These are phyloP conservation scores for Lynx canadensis DNA, from an alignment of 2,113 vertebrate species.

Conservation along the genomic window DNA sequence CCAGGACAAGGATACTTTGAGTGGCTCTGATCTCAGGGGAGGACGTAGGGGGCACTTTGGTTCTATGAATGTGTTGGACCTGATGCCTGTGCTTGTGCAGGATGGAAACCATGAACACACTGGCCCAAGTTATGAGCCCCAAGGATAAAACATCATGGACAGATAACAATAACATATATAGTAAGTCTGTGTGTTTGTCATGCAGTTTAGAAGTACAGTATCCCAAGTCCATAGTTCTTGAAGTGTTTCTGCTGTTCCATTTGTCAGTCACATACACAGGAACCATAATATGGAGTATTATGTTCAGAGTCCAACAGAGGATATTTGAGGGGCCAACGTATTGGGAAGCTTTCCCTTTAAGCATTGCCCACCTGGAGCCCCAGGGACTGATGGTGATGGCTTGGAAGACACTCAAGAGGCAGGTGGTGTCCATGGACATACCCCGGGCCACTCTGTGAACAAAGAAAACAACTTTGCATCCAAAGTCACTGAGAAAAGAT, in stretches of 20 bases:
- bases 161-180: accelerated
- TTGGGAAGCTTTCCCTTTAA: not conserved
- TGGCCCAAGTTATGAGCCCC: not conserved
- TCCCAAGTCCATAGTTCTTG: not conserved
- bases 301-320: not conserved
- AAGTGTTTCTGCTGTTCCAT: not conserved
- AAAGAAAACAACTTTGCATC: not conserved
- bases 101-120: not conserved
- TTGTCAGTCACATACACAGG: not conserved
- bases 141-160: not conserved
- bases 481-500: not conserved
- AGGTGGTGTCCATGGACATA: not conserved
- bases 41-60: not conserved
- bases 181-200: accelerated
- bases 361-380: not conserved
- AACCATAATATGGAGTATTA: not conserved
- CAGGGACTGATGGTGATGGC: not conserved
- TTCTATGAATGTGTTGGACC: not conserved
- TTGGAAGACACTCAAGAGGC: not conserved
- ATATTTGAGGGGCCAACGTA: not conserved
- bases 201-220: not conserved
- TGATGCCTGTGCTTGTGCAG: not conserved
- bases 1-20: not conserved
- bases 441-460: not conserved
- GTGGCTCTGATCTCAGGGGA: not conserved